These are phyloP conservation scores for Mellilla xanthometata DNA, from an alignment of 2,888 invertebrate genomes.

Conservation along the genomic window DNA sequence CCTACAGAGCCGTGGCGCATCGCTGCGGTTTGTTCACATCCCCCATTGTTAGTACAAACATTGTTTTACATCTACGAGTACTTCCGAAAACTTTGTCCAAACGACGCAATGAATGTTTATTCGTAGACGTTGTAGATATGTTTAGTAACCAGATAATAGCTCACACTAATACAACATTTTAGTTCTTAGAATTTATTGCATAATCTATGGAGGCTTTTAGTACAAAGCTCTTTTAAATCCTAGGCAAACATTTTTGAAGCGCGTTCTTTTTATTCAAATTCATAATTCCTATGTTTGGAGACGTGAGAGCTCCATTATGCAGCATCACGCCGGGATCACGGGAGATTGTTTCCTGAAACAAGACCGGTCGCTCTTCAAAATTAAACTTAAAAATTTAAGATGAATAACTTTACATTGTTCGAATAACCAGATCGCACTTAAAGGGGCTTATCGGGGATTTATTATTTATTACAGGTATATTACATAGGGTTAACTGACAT, in stretches of 20 bases:
- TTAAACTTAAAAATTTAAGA: slow-evolving; percentile 44
- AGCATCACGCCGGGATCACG: slow-evolving; percentile 77
- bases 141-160: no score
- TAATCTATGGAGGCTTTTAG: background rate
- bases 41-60: slow-evolving; percentile 26
- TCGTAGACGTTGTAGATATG: no score
- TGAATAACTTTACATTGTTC: no score
- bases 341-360: slow-evolving; percentile 77
- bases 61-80: slow-evolving; percentile 24
- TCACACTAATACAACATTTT: no score
- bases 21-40: slow-evolving; percentile 33
- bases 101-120: no score
- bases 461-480: no score
- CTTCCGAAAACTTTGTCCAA: slow-evolving; percentile 2
- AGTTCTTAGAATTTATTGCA: no score
- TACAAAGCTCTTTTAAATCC: slow-evolving; percentile 1
- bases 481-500: no score
- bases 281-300: slow-evolving; percentile 53
- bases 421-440: no score
- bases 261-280: slow-evolving; percentile 52
- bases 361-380: slow-evolving; percentile 66
- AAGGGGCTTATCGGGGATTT: no score
- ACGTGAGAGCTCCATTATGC: slow-evolving; percentile 68
- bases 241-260: slow-evolving; percentile 9
- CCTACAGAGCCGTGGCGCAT: slow-evolving; percentile 27